Evolutionary conservation across 2,888 invertebrate species (phyloP), one percentile per base, ranked within the genome.

Genomic region (Tanypteryx hageni): DNA sequence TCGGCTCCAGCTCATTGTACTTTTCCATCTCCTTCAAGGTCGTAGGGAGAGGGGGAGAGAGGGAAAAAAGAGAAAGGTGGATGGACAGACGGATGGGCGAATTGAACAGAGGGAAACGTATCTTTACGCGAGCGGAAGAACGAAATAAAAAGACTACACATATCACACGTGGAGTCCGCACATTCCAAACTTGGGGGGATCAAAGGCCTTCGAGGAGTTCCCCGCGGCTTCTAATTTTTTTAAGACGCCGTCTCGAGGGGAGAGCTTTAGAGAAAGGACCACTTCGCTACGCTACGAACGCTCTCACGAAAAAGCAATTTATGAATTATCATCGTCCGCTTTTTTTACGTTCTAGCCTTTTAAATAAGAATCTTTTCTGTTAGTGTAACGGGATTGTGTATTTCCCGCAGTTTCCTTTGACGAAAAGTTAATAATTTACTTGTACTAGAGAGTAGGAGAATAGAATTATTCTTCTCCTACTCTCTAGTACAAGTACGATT

Each of bases 121-220:
- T 44, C 5, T 76, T 14, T 76, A 76, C 22, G 76, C 22, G 76
- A 76, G 76, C 44, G 44, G 44, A 44, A 1, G 44, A 44, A 44
- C 44, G 44, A 44, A 44, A 44, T 44, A 76, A 76, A 76, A 27
- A 76, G 76, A 76, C 22, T 11, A 27, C 5, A n/a, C n/a, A n/a
- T n/a, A 68, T 22, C 76, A 4, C 76, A 76, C 76, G 76, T 76
- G 76, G 76, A 76, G 76, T 76, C 76, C 76, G 76, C 76, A 76
- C 76, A 68, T 68, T 68, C 68, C 68, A 76, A 44, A 14, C 76
- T 76, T 76, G 22, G 13, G 76, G 76, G 76, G 76, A 76, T 76
- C 76, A 76, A 76, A 76, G 76, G 22, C 76, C 76, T 76, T 76
- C 76, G 76, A 76, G 76, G 76, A 13, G 27, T 27, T 13, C 76